These are phyloP conservation scores for Ancistrus triradiatus DNA, from an alignment of 2,113 vertebrate species.

Conservation along the genomic window DNA sequence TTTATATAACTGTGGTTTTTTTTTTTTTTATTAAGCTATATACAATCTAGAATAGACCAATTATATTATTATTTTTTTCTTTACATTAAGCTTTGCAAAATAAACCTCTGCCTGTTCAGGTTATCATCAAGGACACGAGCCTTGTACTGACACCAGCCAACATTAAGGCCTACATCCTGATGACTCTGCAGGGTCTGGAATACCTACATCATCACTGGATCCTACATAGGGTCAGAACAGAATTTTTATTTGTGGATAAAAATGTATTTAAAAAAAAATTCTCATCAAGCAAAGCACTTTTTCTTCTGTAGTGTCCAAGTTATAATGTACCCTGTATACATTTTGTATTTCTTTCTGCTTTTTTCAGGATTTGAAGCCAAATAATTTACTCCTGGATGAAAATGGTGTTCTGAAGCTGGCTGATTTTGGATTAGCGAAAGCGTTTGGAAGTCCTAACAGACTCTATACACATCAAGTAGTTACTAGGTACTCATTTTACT, in stretches of 20 bases:
- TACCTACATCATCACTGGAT: constrained; percentile 96
- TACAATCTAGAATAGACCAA: too few species aligned
- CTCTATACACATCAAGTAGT: constrained; percentile 96
- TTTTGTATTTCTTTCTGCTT: not conserved
- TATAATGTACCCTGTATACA: not conserved
- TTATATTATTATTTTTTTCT: not conserved
- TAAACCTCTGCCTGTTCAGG: constrained; percentile 77
- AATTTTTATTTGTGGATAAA: not conserved
- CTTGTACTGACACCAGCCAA: constrained; percentile 92
- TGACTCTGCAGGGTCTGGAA: constrained; percentile 96
- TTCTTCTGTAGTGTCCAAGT: not conserved
- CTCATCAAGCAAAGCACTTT: not conserved
- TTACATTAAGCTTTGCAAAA: too few species aligned
- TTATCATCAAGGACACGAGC: constrained; percentile 95
- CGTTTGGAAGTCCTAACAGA: constrained; percentile 95
- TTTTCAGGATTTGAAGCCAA: constrained; percentile 91
- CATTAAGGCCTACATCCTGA: constrained; percentile 95
- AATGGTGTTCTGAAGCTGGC: constrained; percentile 92
- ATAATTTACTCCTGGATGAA: constrained; percentile 92
- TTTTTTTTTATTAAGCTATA: too few species aligned
- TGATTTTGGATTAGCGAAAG: constrained; percentile 95
- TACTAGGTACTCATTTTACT: constrained; percentile 77
- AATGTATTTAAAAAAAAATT: not conserved
- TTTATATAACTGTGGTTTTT: too few species aligned
- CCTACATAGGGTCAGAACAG: constrained; percentile 84